phyloP scores from a whole-genome alignment of 1,140 invertebrate genomes.

The Chironomus striatipennis region DNA sequence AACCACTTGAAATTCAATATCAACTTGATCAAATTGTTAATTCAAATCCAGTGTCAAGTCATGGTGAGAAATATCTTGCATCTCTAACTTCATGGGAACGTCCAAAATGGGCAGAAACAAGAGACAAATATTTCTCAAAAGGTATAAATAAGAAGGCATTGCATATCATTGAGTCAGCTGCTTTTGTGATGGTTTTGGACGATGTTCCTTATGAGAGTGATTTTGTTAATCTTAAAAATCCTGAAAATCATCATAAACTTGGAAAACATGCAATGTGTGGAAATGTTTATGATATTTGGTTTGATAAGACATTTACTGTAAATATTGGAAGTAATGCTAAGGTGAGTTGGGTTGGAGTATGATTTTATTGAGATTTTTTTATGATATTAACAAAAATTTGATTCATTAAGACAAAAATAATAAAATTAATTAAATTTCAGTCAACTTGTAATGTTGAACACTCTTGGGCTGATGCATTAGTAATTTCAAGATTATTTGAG shows the following conservation, averaged over 20 bases:
- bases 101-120: slow-evolving; percentile 71
- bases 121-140: slow-evolving; percentile 62
- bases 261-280: slow-evolving; percentile 71
- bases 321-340: slow-evolving; percentile 82
- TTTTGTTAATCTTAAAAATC: slow-evolving; percentile 58
- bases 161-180: slow-evolving; percentile 82
- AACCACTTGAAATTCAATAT: background rate
- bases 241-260: slow-evolving; percentile 57
- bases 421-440: no score
- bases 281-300: slow-evolving; percentile 90
- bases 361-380: no score
- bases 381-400: no score
- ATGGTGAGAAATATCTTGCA: slow-evolving; percentile 76
- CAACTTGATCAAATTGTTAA: background rate
- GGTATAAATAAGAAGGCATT: slow-evolving; percentile 79
- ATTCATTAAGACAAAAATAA: no score
- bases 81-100: slow-evolving; percentile 85
- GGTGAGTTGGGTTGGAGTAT: slow-evolving; percentile 33
- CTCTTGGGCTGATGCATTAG: background rate
- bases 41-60: background rate
- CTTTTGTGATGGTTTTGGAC: slow-evolving; percentile 73
- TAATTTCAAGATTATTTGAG: background rate
- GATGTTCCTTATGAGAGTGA: slow-evolving; percentile 62
- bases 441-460: background rate
- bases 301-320: slow-evolving; percentile 93